phyloP scores from a whole-genome alignment of 2,797 vertebrate species.

The Ptychobarbus kaznakovi region DNA sequence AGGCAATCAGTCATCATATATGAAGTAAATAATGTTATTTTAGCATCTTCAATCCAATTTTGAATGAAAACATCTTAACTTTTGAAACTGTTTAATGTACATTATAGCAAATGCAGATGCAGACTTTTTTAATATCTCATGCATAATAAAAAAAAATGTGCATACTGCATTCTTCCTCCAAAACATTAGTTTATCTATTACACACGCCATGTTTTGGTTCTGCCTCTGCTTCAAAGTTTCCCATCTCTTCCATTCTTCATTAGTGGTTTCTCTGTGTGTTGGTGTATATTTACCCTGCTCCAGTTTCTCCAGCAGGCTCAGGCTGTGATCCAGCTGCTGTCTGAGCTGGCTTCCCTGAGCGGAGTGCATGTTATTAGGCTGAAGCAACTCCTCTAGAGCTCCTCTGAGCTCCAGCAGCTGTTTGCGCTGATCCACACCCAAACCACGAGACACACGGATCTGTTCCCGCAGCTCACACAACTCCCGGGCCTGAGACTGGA shows the following conservation, averaged over 20 bases:
- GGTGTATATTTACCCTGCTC: slow-evolving; percentile 68
- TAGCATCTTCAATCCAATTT: too few species aligned
- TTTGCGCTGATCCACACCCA: slow-evolving; percentile 81
- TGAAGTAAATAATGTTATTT: too few species aligned
- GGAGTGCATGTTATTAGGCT: slow-evolving; percentile 80
- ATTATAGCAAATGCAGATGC: too few species aligned
- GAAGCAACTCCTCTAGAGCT: slow-evolving; percentile 88
- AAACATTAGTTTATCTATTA: neutral
- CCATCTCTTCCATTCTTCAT: neutral
- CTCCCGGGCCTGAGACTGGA: slow-evolving; percentile 88
- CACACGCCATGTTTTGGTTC: neutral
- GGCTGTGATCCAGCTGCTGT: slow-evolving; percentile 87
- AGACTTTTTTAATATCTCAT: neutral
- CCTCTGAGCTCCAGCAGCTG: slow-evolving; percentile 82
- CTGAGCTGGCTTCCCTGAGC: slow-evolving; percentile 80
- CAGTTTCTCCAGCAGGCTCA: slow-evolving; percentile 83
- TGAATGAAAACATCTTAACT: too few species aligned
- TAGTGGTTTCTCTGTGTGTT: slow-evolving; percentile 56
- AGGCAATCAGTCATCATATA: too few species aligned
- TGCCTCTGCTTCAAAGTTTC: neutral
- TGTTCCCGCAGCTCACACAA: slow-evolving; percentile 88
- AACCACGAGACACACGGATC: slow-evolving; percentile 83
- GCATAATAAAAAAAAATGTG: neutral
- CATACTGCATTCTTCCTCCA: neutral
- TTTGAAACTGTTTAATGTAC: too few species aligned